Evolutionary conservation across 2,888 invertebrate genomes (phyloP), one percentile per base, ranked within the genome.

Genomic region (Saturnia pavonia): DNA sequence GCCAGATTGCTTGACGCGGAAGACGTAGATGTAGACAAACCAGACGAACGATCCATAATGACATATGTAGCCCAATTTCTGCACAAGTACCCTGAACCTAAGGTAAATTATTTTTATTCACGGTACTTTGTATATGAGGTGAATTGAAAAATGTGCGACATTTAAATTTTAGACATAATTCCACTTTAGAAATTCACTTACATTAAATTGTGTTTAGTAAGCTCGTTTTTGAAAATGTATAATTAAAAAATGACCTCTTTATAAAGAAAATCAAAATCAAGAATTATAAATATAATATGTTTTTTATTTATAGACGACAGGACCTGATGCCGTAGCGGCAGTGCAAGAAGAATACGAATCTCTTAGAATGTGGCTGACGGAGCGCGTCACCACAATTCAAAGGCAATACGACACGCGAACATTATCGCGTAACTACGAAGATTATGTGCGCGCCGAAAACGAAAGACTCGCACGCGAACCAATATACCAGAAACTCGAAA

Each of bases 61-160:
- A 99, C 99, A 45, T 99, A 99, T 89, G 99, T 99, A 74, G 99
- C 99, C 60, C 99, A 99, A 94, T 99, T 99, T 92, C 95, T 99
- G 85, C 98, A 99, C 89, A 98, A 98, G 93, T 98, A 97, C 92
- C 97, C 97, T 67, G 97, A 98, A 94, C 97, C 97, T 69, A 97
- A 96, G 91, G 95, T 95, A 75, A 84, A 80, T 68, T 14, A 16
- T 14, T 14, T 27, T 43, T 7, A 16, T 14, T 27, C 25, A 14
- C 8, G 6, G 3, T 25, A 25, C 4, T 22, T 22, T 0, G 16
- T 57, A 25, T 57, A 25, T 57, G 57, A 57, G 57, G 22, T 57
- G 11, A 9, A 22, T 54, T 22, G 8, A 54, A 54, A 14, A 54
- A 22, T 22, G 8, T 54, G 22, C 22, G 7, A 22, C 7, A 43